These are phyloP conservation scores for Sprattus sprattus DNA, from an alignment of 2,113 vertebrate species.

Conservation along the genomic window DNA sequence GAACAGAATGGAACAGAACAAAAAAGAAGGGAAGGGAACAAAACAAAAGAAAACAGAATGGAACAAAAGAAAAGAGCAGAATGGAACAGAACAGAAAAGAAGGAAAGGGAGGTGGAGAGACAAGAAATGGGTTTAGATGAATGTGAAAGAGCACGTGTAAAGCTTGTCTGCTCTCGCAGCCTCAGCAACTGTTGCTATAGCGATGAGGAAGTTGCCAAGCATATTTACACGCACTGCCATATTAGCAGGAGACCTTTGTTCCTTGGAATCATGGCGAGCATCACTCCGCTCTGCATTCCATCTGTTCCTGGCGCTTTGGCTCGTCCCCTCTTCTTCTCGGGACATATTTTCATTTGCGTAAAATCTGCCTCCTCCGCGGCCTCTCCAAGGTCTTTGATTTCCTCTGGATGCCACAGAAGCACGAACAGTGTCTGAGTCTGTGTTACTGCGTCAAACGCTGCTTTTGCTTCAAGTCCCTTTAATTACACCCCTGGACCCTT, in stretches of 20 bases:
- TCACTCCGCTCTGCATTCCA: neutral
- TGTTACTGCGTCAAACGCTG: conserved; percentile 24
- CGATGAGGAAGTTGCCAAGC: conserved; percentile 47
- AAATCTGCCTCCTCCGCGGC: conserved; percentile 21
- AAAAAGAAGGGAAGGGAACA: neutral
- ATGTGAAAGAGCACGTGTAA: neutral
- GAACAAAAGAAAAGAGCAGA: neutral
- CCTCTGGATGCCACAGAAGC: neutral
- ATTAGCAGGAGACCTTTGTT: neutral
- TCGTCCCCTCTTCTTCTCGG: neutral
- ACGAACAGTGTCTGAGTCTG: neutral
- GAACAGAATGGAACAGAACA: neutral
- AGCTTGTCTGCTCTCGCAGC: conserved; percentile 35
- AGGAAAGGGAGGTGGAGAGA: neutral
- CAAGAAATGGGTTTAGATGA: neutral
- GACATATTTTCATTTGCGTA: neutral
- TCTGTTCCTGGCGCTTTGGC: neutral
- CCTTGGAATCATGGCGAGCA: neutral
- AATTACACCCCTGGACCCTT: neutral
- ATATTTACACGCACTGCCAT: neutral
- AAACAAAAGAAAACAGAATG: neutral
- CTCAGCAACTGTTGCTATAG: conserved; percentile 68
- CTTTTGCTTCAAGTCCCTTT: neutral
- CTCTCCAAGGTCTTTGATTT: conserved; percentile 29
- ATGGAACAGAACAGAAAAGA: neutral